These are phyloP conservation scores for Sinohyriopsis cumingii DNA, from an alignment of 2,888 invertebrate species.

Conservation along the genomic window DNA sequence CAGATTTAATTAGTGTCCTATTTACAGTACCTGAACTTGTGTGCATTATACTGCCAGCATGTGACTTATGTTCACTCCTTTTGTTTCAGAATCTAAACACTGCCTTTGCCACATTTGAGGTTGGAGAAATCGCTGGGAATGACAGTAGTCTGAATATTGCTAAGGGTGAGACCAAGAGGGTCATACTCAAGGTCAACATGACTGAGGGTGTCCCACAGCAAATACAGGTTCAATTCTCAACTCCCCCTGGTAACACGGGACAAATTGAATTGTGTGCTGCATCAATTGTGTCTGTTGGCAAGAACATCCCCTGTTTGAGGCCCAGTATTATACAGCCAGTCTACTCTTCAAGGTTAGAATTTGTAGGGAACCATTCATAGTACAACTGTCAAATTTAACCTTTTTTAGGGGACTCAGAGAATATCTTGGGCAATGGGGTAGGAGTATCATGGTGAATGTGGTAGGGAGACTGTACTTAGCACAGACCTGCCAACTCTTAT, in stretches of 20 bases:
- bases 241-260: conserved; percentile 31
- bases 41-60: no score
- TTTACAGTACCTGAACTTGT: no score
- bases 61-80: no score
- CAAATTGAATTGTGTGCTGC: conserved; percentile 53
- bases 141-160: conserved; percentile 30
- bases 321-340: neutral
- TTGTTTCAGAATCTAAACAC: neutral
- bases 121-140: conserved; percentile 37
- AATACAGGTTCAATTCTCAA: conserved; percentile 34
- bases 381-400: no score
- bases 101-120: conserved; percentile 19
- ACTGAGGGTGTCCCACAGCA: conserved; percentile 33
- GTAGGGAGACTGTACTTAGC: no score
- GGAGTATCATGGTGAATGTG: no score
- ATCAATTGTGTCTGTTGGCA: conserved; percentile 48
- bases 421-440: no score
- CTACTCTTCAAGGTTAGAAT: no score
- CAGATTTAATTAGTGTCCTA: no score
- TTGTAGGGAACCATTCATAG: no score
- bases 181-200: conserved; percentile 34
- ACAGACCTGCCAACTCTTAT: no score
- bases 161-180: conserved; percentile 41
- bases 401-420: no score
- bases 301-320: conserved; percentile 58